A percentile compares a stretch with the other conserved stretches of the same genome.
Conservation (phyloP, 2,888 invertebrate species). For the Tachystola acroxantha region DNA sequence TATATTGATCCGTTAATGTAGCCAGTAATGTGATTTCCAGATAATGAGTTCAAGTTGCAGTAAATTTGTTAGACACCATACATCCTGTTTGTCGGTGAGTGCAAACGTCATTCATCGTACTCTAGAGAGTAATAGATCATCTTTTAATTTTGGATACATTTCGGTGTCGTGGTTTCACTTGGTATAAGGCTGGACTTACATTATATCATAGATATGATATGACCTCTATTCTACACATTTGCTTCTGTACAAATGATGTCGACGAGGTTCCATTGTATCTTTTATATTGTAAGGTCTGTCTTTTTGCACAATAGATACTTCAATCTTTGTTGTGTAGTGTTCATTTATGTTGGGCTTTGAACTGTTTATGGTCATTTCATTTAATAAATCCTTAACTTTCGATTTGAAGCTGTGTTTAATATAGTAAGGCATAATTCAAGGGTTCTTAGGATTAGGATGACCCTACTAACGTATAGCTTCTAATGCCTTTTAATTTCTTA, state of each 20-base stretch:
- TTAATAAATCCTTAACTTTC: not conserved
- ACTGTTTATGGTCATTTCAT: not conserved
- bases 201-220: not conserved
- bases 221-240: no score
- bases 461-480: constrained; percentile 3
- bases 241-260: no score
- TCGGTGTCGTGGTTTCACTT: not conserved
- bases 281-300: no score
- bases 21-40: constrained; percentile 45
- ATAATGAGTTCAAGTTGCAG: constrained; percentile 67
- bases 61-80: constrained; percentile 60
- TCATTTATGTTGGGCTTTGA: not conserved
- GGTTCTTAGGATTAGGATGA: constrained; percentile 6
- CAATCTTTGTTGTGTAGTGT: no score
- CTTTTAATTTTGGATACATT: no score
- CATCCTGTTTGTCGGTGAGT: constrained; percentile 67
- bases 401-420: not conserved
- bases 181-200: not conserved
- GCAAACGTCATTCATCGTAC: constrained; percentile 25
- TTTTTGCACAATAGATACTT: no score
- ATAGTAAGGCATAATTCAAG: not conserved
- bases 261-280: no score
- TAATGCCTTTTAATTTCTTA: not conserved
- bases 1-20: constrained; percentile 11
- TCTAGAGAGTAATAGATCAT: not conserved